Evolutionary conservation across 2,888 invertebrate genomes (phyloP).

Genomic region (Megalurothrips usitatus): DNA sequence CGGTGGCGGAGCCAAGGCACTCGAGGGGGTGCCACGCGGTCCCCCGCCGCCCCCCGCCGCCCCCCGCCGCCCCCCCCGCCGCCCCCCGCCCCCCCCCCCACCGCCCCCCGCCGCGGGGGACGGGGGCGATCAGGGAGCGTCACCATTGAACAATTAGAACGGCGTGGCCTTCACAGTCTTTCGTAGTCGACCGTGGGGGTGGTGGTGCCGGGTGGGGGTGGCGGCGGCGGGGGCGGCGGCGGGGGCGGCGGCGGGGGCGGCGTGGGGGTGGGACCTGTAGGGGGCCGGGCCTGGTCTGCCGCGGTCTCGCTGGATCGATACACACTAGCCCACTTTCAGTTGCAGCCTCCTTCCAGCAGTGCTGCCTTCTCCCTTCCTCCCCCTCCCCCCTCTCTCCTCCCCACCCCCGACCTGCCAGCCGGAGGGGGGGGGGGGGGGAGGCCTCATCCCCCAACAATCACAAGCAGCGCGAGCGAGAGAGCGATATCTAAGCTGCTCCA

Average conservation of each 20-base stretch:
- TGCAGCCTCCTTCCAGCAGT: conserved; percentile 21
- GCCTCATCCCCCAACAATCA: no score
- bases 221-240: background rate
- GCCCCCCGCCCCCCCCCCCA: background rate
- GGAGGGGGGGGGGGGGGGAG: no score
- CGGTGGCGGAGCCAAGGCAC: no score
- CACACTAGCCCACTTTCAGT: conserved; percentile 26
- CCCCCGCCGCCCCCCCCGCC: background rate
- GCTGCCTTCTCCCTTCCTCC: background rate
- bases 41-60: background rate
- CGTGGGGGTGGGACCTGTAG: background rate
- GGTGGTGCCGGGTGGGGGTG: background rate
- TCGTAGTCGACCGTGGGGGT: background rate
- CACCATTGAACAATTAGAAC: conserved; percentile 13
- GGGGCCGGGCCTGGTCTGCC: background rate
- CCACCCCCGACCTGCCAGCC: background rate
- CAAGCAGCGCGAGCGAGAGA: no score
- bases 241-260: background rate
- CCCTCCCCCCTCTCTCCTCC: background rate
- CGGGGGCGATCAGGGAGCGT: background rate
- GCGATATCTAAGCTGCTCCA: no score
- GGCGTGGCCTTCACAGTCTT: background rate
- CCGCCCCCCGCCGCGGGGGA: background rate
- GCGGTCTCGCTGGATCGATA: conserved; percentile 6
- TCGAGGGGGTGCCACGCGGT: background rate